Conservation (phyloP, 1,140 invertebrate species). For the Listronotus oregonensis region DNA sequence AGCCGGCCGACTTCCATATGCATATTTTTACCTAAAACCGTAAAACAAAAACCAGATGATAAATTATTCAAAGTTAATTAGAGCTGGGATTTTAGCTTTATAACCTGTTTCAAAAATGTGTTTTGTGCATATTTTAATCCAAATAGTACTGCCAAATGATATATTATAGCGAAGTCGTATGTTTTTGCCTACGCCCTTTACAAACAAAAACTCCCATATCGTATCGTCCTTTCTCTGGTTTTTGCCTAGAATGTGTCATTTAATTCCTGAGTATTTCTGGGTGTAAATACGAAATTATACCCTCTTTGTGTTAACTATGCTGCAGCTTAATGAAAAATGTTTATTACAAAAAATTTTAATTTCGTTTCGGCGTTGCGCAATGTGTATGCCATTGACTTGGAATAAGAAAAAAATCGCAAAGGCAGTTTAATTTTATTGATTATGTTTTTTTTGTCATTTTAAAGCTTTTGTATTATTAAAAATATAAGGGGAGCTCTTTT, state of each 20-base stretch:
- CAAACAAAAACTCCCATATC: slow-evolving; percentile 9
- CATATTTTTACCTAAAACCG: neutral
- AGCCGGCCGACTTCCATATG: neutral
- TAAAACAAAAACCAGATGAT: slow-evolving; percentile 9
- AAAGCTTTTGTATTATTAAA: no score
- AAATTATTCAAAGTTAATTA: slow-evolving; percentile 19
- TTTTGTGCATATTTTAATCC: slow-evolving; percentile 6
- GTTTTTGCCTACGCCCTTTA: slow-evolving; percentile 4
- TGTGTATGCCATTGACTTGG: no score
- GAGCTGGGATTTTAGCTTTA: slow-evolving; percentile 8
- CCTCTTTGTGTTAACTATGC: no score
- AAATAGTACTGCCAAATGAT: slow-evolving; percentile 9
- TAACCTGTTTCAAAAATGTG: slow-evolving; percentile 13
- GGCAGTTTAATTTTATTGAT: no score
- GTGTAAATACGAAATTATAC: neutral
- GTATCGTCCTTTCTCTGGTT: slow-evolving; percentile 7
- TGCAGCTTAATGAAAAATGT: no score
- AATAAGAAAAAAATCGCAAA: no score
- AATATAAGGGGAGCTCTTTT: no score
- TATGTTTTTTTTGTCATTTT: no score
- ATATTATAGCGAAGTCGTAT: slow-evolving; percentile 9
- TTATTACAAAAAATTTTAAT: no score
- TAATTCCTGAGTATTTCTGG: slow-evolving; percentile 7
- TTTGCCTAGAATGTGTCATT: neutral
- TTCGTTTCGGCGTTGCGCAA: no score